Base-by-base conservation (phyloP, 2,797 vertebrate genomes). In the Odontamblyopus lacepedii region DNA sequence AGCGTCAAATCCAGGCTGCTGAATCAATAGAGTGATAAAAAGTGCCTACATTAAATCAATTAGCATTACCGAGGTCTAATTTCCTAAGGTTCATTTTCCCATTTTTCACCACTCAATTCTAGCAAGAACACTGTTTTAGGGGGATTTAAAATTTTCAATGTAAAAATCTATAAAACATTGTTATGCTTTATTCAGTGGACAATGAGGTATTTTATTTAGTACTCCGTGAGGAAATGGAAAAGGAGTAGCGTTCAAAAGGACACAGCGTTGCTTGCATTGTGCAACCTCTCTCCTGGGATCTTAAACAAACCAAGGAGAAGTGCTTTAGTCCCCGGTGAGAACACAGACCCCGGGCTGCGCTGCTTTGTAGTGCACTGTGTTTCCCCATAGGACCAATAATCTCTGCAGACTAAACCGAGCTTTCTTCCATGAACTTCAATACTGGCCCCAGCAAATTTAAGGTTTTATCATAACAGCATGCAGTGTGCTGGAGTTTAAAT, bases 31-130 rank as follows among this genome's bases (percentile, higher is more conserved):
- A 76, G 85, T 65, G 64, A 86, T 83, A 80, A 87, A 85, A 86
- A 89, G 72, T 81, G 76, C 81, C 76, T 88, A 86, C 84, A 87
- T 87, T 93, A 94, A 93, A 74, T 59, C 89, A 93, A 94, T 94
- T 95, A 94, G 88, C 88, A 93, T 92, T 91, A 93, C 93, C 83
- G 75, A 83, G 81, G 68, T 91, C 83, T 92, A 92, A 95, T 94
- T 95, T 94, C 38, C n/a, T 19, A 27, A 61, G 56, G 74, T 77
- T 71, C 66, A 69, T 74, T 79, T 77, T 59, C 81, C 82, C 63
- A 70, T 63, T 78, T 68, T 55, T 86, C 86, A 78, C 78, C 83
- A 87, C 76, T 89, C 81, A 83, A 78, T 74, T 30, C 74, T 32
- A 60, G 55, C 75, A 53, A 32, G 18, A 76, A 81, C 18, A 67